A percentile compares a stretch with the other conserved stretches of the same genome.
These are phyloP conservation scores for Hofmannophila pseudospretella DNA, from an alignment of 2,888 invertebrate genomes.

Conservation along the genomic window DNA sequence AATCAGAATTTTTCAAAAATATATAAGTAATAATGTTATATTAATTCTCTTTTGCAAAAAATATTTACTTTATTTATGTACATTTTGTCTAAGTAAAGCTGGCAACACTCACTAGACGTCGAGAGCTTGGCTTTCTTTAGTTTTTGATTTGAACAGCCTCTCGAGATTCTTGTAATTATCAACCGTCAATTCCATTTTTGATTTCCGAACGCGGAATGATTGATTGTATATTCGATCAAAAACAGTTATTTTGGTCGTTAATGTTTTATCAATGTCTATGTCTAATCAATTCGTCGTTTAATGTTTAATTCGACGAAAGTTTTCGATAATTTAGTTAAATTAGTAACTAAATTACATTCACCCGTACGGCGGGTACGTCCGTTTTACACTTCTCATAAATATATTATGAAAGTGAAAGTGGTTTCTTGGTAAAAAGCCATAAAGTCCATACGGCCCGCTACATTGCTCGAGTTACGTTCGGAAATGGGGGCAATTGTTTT, in stretches of 20 bases:
- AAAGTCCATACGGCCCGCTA: slow-evolving; percentile 14
- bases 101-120: neutral
- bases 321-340: slow-evolving; percentile 3
- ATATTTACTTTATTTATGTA: too few species aligned
- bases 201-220: slow-evolving; percentile 16
- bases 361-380: neutral
- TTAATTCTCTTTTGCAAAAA: too few species aligned
- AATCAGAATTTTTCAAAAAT: too few species aligned
- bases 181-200: slow-evolving; percentile 13
- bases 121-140: slow-evolving; percentile 23
- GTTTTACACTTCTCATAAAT: too few species aligned
- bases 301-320: slow-evolving; percentile 8
- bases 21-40: too few species aligned
- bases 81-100: too few species aligned
- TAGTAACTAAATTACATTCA: neutral
- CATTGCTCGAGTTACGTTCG: neutral
- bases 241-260: slow-evolving; percentile 5
- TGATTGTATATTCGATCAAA: slow-evolving; percentile 9
- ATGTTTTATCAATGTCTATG: slow-evolving; percentile 5
- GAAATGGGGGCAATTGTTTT: slow-evolving; percentile 10
- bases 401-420: slow-evolving; percentile 12
- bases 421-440: slow-evolving; percentile 11
- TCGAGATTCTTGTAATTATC: slow-evolving; percentile 26
- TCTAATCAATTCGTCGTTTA: slow-evolving; percentile 10
- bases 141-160: slow-evolving; percentile 24